Evolutionary conservation across 2,797 vertebrate genomes (phyloP).

Genomic region (Amazona finschi): DNA sequence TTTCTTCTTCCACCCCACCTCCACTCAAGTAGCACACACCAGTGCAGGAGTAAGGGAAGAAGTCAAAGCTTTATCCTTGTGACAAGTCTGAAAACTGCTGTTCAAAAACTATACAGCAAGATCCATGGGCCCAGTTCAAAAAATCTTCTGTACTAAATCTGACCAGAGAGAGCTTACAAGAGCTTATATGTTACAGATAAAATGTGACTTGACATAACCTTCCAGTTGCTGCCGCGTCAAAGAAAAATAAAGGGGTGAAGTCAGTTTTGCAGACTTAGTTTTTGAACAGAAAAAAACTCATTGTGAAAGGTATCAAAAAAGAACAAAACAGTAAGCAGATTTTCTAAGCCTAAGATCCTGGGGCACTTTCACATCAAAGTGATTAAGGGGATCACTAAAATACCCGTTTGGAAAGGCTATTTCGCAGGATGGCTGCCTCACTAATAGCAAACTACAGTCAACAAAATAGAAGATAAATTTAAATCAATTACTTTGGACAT

Average conservation of each 20-base stretch:
- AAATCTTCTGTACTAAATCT: neutral
- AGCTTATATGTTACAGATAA: neutral
- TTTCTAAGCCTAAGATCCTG: neutral
- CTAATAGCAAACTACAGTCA: neutral
- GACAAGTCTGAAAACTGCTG: neutral
- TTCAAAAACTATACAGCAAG: neutral
- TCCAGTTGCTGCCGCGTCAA: neutral
- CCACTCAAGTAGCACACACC: neutral
- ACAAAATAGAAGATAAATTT: neutral
- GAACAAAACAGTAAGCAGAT: neutral
- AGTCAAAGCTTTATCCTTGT: neutral
- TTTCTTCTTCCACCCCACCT: neutral
- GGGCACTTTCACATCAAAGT: neutral
- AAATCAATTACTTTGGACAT: neutral
- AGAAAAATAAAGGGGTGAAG: neutral
- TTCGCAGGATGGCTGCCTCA: neutral
- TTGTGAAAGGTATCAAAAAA: neutral
- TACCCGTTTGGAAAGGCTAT: neutral
- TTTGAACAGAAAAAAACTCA: neutral
- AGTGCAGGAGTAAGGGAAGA: rapidly evolving
- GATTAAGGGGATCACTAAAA: neutral
- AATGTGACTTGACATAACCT: neutral
- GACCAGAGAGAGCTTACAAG: neutral
- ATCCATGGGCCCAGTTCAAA: neutral
- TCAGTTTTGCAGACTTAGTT: neutral